phyloP scores from a whole-genome alignment of 2,113 vertebrate species.

The Heterochromis multidens region DNA sequence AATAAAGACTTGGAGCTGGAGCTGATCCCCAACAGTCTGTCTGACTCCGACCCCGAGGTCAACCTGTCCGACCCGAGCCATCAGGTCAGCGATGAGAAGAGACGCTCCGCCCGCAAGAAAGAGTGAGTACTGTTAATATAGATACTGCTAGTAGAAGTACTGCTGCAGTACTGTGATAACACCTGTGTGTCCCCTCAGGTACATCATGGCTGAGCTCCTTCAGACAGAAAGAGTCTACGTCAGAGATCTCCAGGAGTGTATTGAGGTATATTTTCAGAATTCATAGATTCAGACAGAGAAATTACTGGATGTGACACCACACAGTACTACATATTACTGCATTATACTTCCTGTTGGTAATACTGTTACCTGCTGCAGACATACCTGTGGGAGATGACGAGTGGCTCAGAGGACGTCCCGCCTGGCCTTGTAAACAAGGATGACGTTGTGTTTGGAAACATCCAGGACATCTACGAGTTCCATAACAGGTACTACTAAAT shows the following conservation, averaged over 20 bases:
- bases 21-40: conserved; percentile 94
- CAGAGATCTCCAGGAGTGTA: conserved; percentile 94
- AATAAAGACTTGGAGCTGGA: conserved; percentile 94
- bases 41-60: conserved; percentile 93
- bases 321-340: background rate
- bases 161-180: background rate
- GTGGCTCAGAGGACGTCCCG: conserved; percentile 94
- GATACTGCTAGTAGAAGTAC: background rate
- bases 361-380: conserved; percentile 74
- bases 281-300: background rate
- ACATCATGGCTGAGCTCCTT: conserved; percentile 98
- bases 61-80: conserved; percentile 92
- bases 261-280: conserved; percentile 80
- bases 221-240: conserved; percentile 97
- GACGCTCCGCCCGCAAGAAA: conserved; percentile 94
- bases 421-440: conserved; percentile 91
- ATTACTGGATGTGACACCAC: background rate
- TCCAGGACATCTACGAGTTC: conserved; percentile 98
- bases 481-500: conserved; percentile 90
- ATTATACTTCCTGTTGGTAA: background rate
- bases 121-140: conserved; percentile 80
- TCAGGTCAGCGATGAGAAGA: conserved; percentile 95
- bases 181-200: conserved; percentile 71
- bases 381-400: conserved; percentile 99
- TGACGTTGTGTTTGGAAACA: conserved; percentile 96